A percentile compares a stretch with the other conserved stretches of the same genome.
phyloP scores from a whole-genome alignment of 2,797 vertebrate species.

The Molossus alvarezi region DNA sequence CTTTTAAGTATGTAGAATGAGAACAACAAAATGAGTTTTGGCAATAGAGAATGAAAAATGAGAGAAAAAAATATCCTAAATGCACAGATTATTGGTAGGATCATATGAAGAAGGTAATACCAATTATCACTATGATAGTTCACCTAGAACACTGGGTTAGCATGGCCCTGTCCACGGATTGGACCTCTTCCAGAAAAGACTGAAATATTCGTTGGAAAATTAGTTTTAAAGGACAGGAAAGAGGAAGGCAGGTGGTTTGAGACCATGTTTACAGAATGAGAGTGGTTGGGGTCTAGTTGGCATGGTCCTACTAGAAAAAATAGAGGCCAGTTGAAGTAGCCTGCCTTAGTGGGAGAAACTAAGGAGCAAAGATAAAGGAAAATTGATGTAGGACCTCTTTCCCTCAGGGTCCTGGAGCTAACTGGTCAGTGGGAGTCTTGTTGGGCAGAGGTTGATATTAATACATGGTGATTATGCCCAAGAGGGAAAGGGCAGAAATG shows the following conservation, averaged over 20 bases:
- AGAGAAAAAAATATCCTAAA: not conserved
- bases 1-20: constrained; percentile 9
- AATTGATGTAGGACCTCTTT: not conserved
- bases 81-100: constrained; percentile 1
- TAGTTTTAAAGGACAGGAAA: constrained; percentile 56
- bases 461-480: not conserved
- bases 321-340: not conserved
- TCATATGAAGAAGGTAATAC: not conserved
- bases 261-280: not conserved
- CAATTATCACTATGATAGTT: not conserved
- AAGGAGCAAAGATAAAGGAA: not conserved
- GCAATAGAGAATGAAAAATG: not conserved
- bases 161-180: not conserved
- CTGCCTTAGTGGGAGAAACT: not conserved
- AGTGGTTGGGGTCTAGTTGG: not conserved
- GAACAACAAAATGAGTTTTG: not conserved
- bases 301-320: not conserved
- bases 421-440: not conserved
- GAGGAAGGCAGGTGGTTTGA: not conserved
- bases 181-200: constrained; percentile 2
- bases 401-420: not conserved
- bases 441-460: not conserved
- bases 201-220: constrained; percentile 31
- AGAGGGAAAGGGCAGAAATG: not conserved
- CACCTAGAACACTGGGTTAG: not conserved